These are phyloP conservation scores for Xestia ashworthii DNA, from an alignment of 2,888 invertebrate species.

Conservation along the genomic window DNA sequence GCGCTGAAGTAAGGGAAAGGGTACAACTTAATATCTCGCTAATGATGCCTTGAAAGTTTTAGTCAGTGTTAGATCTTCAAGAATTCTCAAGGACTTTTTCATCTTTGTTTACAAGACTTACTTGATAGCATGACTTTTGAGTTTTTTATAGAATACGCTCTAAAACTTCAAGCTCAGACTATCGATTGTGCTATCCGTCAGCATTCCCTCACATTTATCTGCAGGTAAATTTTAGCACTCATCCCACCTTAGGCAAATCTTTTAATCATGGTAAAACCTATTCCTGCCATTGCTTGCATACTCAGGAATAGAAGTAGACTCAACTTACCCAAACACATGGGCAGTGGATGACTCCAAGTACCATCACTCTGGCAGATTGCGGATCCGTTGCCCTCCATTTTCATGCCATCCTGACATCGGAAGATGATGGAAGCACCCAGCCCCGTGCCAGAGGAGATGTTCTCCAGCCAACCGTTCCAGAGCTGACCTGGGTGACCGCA, in stretches of 20 bases:
- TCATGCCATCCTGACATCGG: slow-evolving; percentile 97
- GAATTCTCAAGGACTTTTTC: background rate
- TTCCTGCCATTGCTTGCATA: background rate
- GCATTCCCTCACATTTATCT: background rate
- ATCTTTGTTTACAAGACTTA: background rate
- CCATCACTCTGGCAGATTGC: slow-evolving; percentile 98
- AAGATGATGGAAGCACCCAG: slow-evolving; percentile 98
- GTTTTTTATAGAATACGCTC: background rate
- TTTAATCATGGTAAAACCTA: background rate
- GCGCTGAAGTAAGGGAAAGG: slow-evolving; percentile 91
- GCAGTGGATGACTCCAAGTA: slow-evolving; percentile 97
- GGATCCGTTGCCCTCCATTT: slow-evolving; percentile 96
- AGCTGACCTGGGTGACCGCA: slow-evolving; percentile 98
- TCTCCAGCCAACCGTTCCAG: slow-evolving; percentile 98
- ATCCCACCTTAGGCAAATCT: background rate
- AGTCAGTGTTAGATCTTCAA: background rate
- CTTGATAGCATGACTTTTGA: background rate
- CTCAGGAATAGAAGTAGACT: background rate
- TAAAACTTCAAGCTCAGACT: background rate
- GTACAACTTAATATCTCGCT: background rate
- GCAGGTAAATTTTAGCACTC: background rate
- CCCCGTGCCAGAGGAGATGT: slow-evolving; percentile 96
- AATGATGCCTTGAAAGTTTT: background rate
- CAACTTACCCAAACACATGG: slow-evolving; percentile 95
- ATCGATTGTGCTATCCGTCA: background rate